Base-by-base conservation (phyloP, 2,888 invertebrate species). In the Itoplectis maculator region DNA sequence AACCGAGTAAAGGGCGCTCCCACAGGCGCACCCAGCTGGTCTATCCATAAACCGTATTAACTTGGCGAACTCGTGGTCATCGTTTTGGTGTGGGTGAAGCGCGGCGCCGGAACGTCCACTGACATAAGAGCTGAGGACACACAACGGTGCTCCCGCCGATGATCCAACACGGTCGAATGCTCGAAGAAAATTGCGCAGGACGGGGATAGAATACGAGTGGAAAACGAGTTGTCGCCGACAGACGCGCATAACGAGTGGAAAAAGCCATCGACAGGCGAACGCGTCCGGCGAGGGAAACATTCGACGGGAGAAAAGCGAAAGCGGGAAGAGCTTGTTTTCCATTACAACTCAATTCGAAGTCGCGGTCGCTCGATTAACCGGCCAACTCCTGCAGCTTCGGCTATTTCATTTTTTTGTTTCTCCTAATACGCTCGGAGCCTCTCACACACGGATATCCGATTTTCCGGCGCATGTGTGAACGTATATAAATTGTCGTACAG, bases 1-100 rank as follows among this genome's bases (percentile, higher is more conserved):
- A 59, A 49, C 70, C 11, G 42, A 40, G 49, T 47, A 54, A 47
- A 42, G 18, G 56, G 42, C 37, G 40, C 65, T 13, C 65, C 45
- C 72, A 35, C 35, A 49, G 79, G 13, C 80, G 63, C 69, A 54
- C 80, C 80, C 37, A 47, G 45, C 66, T 45, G 56, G 29, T 61
- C 37, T 42, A 70, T 35, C 51, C 45, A 18, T 23, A 3, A 15
- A 15, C 40, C 40, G 11, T 59, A 42, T 61, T 59, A 29, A 29
- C 29, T 29, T 2, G 3, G 29, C 3, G 5, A 29, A 1, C n/a
- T 45, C 23, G 23, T 59, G 59, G 59, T 73, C 72, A 68, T 51
- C 72, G 66, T 72, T 47, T 35, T 75, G 15, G 63, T 23, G 61
- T 2, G 9, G 6, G 7, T 9, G 35, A 35, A 1, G 2, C 35